phyloP scores from a whole-genome alignment of 1,140 invertebrate species.

The Holotrichia oblita region DNA sequence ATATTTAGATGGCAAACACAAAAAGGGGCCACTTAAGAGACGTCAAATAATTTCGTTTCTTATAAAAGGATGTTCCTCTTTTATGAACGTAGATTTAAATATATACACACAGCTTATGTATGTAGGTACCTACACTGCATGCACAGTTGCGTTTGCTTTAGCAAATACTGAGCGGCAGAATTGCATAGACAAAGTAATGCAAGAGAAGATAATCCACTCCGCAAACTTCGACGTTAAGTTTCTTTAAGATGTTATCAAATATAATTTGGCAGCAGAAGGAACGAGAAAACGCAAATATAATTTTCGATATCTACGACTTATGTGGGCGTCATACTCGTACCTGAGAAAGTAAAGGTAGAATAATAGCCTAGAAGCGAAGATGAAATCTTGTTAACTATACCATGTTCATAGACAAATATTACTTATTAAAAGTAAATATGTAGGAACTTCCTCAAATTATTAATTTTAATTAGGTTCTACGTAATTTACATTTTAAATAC shows the following conservation, averaged over 20 bases:
- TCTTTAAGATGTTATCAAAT: background rate
- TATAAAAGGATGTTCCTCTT: background rate
- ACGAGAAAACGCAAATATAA: slow-evolving; percentile 7
- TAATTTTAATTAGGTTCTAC: no score
- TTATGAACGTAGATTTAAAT: background rate
- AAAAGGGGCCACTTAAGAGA: background rate
- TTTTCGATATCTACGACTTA: background rate
- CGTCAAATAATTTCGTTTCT: slow-evolving; percentile 1
- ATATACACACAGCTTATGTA: no score
- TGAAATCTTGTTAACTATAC: background rate
- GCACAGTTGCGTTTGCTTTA: background rate
- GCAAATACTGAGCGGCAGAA: background rate
- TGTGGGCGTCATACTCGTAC: background rate
- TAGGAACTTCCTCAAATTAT: no score
- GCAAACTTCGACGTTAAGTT: background rate
- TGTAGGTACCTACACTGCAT: background rate
- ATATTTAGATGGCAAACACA: background rate
- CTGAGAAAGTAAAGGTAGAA: background rate
- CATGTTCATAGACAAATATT: no score
- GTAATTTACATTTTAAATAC: no score
- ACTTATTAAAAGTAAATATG: no score
- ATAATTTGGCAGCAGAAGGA: background rate
- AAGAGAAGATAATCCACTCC: background rate
- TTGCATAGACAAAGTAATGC: background rate
- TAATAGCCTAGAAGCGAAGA: background rate